Evolutionary conservation across 2,113 vertebrate species (phyloP).

Genomic region (Stegostoma tigrinum): DNA sequence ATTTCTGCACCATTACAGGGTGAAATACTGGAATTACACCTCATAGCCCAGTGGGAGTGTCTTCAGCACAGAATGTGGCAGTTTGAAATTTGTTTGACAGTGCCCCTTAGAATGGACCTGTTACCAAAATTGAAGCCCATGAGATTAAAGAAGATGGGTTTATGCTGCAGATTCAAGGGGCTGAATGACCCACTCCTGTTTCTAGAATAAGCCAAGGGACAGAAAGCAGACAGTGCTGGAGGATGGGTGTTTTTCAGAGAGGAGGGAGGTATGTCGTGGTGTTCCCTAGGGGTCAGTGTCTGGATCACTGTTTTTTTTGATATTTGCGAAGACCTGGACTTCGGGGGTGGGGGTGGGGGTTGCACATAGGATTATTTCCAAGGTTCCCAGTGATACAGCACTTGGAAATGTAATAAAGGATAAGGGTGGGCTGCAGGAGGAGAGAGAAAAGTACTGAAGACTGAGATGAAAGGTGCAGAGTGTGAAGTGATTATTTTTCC

Average conservation of each 20-base stretch:
- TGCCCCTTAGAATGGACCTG: background rate
- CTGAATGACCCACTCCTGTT: background rate
- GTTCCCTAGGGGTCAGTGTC: background rate
- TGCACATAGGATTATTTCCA: too few species aligned
- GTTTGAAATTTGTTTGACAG: background rate
- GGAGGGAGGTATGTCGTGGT: background rate
- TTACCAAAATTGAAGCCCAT: background rate
- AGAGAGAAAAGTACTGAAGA: background rate
- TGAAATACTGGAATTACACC: background rate
- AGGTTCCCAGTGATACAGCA: too few species aligned
- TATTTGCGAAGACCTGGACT: too few species aligned
- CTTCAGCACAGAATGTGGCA: background rate
- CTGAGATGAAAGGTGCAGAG: background rate
- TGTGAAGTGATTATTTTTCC: background rate
- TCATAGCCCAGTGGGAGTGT: background rate
- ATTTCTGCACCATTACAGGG: background rate
- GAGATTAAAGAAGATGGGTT: background rate
- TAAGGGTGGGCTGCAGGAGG: background rate
- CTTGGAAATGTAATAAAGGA: constrained; percentile 1
- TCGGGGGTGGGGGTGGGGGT: too few species aligned
- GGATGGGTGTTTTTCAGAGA: background rate
- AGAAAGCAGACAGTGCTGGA: background rate
- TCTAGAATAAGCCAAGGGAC: background rate
- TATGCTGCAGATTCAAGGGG: too few species aligned
- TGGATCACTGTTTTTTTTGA: background rate